Conservation (phyloP, 2,888 invertebrate genomes). For the Agrilus cyanescens region DNA sequence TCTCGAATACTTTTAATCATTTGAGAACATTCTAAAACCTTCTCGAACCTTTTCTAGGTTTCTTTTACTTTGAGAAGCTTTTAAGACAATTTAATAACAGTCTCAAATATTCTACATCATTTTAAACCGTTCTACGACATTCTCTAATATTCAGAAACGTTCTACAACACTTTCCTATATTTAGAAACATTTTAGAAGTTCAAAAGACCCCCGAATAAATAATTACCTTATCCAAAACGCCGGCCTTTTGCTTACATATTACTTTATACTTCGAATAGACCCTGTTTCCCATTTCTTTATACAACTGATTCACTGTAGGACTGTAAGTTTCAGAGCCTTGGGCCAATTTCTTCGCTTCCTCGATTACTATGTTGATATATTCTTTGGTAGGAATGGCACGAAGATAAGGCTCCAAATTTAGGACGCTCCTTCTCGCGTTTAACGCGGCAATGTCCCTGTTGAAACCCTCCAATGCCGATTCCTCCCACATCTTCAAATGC, state of each 20-base stretch:
- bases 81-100: no score
- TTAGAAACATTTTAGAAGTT: not conserved
- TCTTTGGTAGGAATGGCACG: constrained; percentile 30
- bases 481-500: constrained; percentile 55
- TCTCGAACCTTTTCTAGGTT: no score
- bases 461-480: constrained; percentile 50
- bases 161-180: no score
- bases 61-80: no score
- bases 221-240: constrained; percentile 52
- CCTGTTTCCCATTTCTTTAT: constrained; percentile 54
- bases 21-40: no score
- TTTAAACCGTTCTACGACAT: not conserved
- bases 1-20: no score
- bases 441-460: constrained; percentile 55
- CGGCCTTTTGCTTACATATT: constrained; percentile 51
- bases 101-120: not conserved
- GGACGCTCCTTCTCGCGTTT: constrained; percentile 36
- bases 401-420: constrained; percentile 29
- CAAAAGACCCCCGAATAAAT: no score
- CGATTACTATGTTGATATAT: constrained; percentile 51
- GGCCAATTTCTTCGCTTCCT: constrained; percentile 56
- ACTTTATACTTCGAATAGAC: constrained; percentile 58
- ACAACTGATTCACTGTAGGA: constrained; percentile 52
- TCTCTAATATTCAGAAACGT: not conserved
- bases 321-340: constrained; percentile 73